Conservation (phyloP, 2,797 vertebrate species). For the Cyprinella venusta region DNA sequence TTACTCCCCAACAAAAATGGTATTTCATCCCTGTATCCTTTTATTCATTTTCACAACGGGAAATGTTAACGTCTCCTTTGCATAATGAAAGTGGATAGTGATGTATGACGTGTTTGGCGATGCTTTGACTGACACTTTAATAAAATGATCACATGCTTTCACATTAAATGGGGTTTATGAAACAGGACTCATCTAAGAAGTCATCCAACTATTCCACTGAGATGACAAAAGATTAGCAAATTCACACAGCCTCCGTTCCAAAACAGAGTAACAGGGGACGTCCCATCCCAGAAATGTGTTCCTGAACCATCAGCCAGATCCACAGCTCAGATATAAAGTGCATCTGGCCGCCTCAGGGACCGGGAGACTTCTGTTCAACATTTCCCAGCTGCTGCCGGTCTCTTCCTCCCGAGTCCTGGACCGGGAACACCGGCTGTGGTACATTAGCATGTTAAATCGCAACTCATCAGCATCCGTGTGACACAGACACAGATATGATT, state of each 20-base stretch:
- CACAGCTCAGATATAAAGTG: constrained; percentile 12
- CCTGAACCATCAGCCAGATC: constrained; percentile 22
- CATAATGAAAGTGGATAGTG: not conserved
- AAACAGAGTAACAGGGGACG: constrained; percentile 15
- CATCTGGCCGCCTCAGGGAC: constrained; percentile 16
- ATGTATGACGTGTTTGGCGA: too few species aligned
- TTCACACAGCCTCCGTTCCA: constrained; percentile 26
- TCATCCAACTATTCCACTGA: constrained; percentile 17
- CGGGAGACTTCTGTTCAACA: constrained; percentile 12
- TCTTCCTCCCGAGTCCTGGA: not conserved
- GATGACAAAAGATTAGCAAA: constrained; percentile 12
- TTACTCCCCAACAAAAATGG: not conserved
- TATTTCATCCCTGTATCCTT: not conserved
- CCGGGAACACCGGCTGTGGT: constrained; percentile 2
- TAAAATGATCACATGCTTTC: not conserved
- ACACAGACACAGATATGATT: not conserved
- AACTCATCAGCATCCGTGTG: not conserved
- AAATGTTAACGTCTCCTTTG: not conserved
- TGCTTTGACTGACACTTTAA: not conserved
- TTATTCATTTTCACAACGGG: not conserved
- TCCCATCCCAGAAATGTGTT: constrained; percentile 29
- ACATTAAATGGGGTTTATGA: not conserved
- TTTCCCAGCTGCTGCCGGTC: constrained; percentile 23
- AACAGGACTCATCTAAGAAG: not conserved
- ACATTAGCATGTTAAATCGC: not conserved